Percentiles rank a stretch among this genome's conserved stretches.
phyloP scores from a whole-genome alignment of 2,888 invertebrate species.

The Ditylenchus weischeri region DNA sequence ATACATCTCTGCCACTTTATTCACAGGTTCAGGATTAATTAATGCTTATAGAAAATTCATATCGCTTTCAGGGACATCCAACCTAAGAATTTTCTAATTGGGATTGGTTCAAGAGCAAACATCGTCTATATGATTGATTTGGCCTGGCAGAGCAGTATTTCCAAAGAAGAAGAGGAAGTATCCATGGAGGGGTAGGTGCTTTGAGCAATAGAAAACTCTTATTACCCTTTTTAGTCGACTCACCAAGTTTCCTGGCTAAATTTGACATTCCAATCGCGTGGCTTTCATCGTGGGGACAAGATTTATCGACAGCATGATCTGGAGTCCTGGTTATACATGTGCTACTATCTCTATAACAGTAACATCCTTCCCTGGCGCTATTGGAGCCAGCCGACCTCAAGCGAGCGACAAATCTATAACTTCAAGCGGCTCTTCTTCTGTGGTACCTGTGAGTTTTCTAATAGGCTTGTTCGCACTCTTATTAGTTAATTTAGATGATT shows the following conservation, averaged over 20 bases:
- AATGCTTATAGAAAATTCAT: too few species aligned
- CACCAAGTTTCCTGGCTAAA: neutral
- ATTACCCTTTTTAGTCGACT: conserved; percentile 8
- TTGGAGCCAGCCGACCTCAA: neutral
- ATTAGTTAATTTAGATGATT: too few species aligned
- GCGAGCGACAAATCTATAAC: conserved; percentile 1
- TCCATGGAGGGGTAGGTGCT: too few species aligned
- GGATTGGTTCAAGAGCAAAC: neutral
- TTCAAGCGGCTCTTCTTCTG: neutral
- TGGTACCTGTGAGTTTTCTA: too few species aligned
- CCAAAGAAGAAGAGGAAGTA: too few species aligned
- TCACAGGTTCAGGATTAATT: conserved; percentile 4
- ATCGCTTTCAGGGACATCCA: conserved; percentile 7
- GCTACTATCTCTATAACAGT: neutral
- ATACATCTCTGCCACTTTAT: neutral
- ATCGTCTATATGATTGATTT: conserved; percentile 2
- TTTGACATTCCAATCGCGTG: neutral
- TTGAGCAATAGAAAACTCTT: neutral
- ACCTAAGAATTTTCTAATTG: neutral
- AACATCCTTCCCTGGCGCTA: conserved; percentile 3
- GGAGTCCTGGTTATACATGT: conserved; percentile 9
- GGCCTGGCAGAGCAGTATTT: neutral
- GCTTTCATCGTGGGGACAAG: neutral
- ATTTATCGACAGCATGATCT: neutral
- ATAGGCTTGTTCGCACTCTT: too few species aligned